Percentiles rank a stretch among this genome's conserved stretches.
Conservation (phyloP, 2,797 vertebrate species). For the Rallus crepitans region DNA sequence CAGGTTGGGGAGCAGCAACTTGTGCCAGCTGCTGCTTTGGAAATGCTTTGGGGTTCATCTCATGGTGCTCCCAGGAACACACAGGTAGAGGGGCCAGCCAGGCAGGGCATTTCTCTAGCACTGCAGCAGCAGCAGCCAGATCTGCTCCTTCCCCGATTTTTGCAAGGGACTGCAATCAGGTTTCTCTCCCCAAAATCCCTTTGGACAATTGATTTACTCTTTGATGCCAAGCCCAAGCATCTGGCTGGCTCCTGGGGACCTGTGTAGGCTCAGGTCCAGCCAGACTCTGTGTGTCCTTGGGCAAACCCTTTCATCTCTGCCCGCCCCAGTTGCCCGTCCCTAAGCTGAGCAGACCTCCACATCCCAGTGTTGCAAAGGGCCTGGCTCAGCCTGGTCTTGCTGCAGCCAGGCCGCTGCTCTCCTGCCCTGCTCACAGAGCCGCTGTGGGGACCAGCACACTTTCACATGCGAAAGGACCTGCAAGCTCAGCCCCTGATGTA, state of each 20-base stretch:
- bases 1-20: not conserved
- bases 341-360: not conserved
- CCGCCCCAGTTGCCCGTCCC: not conserved
- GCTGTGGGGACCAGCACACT: rapidly evolving
- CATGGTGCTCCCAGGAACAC: rapidly evolving
- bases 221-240: not conserved
- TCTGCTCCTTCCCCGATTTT: not conserved
- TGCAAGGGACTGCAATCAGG: not conserved
- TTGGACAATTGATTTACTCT: not conserved
- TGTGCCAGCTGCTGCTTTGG: not conserved
- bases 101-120: not conserved
- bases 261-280: not conserved
- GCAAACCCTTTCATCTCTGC: not conserved
- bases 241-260: not conserved
- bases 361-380: not conserved
- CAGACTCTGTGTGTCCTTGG: not conserved
- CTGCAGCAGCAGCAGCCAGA: not conserved
- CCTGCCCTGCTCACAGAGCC: rapidly evolving
- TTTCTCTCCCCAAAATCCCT: not conserved
- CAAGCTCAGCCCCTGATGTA: conserved; percentile 8
- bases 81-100: rapidly evolving
- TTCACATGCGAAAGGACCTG: not conserved
- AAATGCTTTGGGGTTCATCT: not conserved
- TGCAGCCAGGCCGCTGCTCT: not conserved
- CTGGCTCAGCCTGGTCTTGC: not conserved